Conservation (phyloP, 2,888 invertebrate genomes). For the Ormyrus nitidulus region DNA sequence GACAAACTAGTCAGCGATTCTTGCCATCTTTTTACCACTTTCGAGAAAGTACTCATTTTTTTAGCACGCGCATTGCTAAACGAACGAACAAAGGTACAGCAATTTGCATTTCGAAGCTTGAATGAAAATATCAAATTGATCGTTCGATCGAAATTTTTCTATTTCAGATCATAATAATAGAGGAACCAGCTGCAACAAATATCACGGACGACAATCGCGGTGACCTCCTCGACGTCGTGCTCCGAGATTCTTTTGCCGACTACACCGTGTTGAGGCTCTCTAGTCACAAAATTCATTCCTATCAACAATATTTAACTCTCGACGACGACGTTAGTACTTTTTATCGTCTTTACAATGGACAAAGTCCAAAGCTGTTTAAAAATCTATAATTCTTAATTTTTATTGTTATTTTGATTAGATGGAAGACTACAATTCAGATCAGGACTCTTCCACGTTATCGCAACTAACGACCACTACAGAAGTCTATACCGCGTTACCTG, state of each 20-base stretch:
- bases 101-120: slow-evolving; percentile 6
- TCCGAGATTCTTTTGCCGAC: slow-evolving; percentile 61
- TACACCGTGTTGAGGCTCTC: slow-evolving; percentile 63
- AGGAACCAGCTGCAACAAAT: slow-evolving; percentile 57
- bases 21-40: slow-evolving; percentile 59
- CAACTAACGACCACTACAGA: slow-evolving; percentile 44
- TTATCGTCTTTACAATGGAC: not conserved
- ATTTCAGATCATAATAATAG: slow-evolving; percentile 63
- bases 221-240: slow-evolving; percentile 60
- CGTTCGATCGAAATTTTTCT: slow-evolving; percentile 18
- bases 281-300: slow-evolving; percentile 53
- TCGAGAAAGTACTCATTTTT: slow-evolving; percentile 62
- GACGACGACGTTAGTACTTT: slow-evolving; percentile 42
- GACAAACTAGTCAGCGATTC: slow-evolving; percentile 62
- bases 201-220: slow-evolving; percentile 52
- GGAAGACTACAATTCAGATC: slow-evolving; percentile 43
- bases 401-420: slow-evolving; percentile 9
- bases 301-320: slow-evolving; percentile 30
- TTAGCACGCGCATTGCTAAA: slow-evolving; percentile 62
- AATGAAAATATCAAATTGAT: slow-evolving; percentile 12
- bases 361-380: no score
- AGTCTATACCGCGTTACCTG: slow-evolving; percentile 49
- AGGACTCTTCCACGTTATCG: slow-evolving; percentile 41
- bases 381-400: not conserved
- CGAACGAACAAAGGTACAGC: slow-evolving; percentile 57